Base-by-base conservation (phyloP, 2,113 vertebrate genomes). In the Aptenodytes patagonicus region DNA sequence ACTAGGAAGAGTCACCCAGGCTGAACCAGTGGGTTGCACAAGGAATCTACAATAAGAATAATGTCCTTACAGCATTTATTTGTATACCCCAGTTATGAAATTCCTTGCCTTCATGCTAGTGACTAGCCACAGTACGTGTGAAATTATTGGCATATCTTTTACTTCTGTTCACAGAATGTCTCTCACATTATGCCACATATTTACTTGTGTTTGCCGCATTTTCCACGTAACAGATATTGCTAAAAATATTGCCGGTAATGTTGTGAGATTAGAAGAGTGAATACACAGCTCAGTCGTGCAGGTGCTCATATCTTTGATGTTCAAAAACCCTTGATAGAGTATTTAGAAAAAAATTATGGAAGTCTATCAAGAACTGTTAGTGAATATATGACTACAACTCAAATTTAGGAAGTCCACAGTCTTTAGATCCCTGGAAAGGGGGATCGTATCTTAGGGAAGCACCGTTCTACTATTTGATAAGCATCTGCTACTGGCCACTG, bases 291-390 rank as follows among this genome's bases (percentile, higher is more conserved):
- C 24, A 25, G 29, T 20, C 21, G 13, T 5, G 20, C 22, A 57
- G 36, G 7, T 44, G 21, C 9, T 80, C 8, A 7, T 2, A 42
- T 22, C 21, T 64, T 18, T 49, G 40, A 75, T 52, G 57, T 68
- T 47, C 36, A 65, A 72, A 78, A 22, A 0, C 4, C 1, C 15
- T 64, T 17, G 2, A 47, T 11, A 15, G 51, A 61, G 5, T 29
- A 9, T 68, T 69, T 28, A 38, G n/a, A 26, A 38, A 51, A 42
- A 83, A 54, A 11, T 17, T 1, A 6, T 26, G 3, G 2, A 49
- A 71, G 7, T 57, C 24, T 61, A 4, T 57, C 9, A 73, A 73
- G 36, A 73, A 8, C 3, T 77, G 4, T 38, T 44, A 28, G 21
- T 17, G 71, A 58, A 52, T 62, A 26, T 6, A 26, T 20, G 8